These are phyloP conservation scores for Gadus macrocephalus DNA, from an alignment of 2,113 vertebrate species.

Conservation along the genomic window DNA sequence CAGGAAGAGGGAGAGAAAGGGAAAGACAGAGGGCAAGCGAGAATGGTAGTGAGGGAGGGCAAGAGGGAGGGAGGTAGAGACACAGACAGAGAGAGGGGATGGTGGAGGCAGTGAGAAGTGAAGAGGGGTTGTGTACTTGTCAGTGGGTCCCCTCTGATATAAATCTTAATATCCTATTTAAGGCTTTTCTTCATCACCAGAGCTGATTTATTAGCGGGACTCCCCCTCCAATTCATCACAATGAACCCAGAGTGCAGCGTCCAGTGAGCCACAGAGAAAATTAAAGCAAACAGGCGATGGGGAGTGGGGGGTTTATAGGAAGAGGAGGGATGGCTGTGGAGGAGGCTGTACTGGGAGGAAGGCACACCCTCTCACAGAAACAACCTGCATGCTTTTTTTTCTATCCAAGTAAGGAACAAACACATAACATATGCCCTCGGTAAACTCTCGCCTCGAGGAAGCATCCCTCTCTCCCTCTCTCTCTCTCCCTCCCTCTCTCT, in stretches of 20 bases:
- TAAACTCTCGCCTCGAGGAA: too few relatives aligned
- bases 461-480: too few relatives aligned
- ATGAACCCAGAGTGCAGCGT: conserved; percentile 56
- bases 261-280: conserved; percentile 27
- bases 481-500: too few relatives aligned
- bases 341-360: too few relatives aligned
- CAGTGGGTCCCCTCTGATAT: conserved; percentile 60
- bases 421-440: too few relatives aligned
- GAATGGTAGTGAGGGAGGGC: not conserved
- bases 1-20: conserved; percentile 19
- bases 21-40: not conserved
- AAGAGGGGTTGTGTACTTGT: conserved; percentile 61
- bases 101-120: conserved; percentile 27
- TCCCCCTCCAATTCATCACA: conserved; percentile 66
- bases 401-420: too few relatives aligned
- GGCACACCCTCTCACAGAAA: too few relatives aligned
- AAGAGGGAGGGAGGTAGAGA: not conserved
- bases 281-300: conserved; percentile 49
- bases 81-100: conserved; percentile 1
- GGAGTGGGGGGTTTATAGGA: not conserved
- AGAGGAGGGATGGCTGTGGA: too few relatives aligned
- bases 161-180: conserved; percentile 75
- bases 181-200: conserved; percentile 67
- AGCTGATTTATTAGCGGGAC: conserved; percentile 64
- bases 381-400: too few relatives aligned